Base-by-base conservation (phyloP, 2,113 vertebrate genomes). In the Climacteris rufus region DNA sequence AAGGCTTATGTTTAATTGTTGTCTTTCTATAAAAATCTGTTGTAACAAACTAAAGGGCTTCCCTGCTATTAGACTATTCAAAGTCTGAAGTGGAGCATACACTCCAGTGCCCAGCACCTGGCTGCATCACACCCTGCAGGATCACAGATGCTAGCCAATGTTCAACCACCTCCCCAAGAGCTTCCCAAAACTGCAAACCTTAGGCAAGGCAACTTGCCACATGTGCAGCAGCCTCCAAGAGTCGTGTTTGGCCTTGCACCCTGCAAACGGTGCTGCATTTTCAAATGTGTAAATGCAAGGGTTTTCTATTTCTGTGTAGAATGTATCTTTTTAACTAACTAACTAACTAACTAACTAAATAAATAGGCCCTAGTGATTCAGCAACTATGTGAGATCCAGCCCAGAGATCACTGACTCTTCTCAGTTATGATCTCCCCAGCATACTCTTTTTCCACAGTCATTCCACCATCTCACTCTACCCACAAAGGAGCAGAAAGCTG, bases 61-160 rank as follows among this genome's bases (percentile, higher is more conserved):
- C 15, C 19, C 35, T 44, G 31, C 66, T 53, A 54, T n/a, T 53
- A 60, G 18, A n/a, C 19, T 28, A 27, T 20, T 37, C n/a, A 25
- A 15, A 85, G 69, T 40, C 71, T 40, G 7, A 78, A 81, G 69
- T 6, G 27, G n/a, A 89, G 20, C 81, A 30, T 18, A 23, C 13
- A 4, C 27, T 59, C 42, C 64, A 31, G 28, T 2, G 35, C 44
- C 35, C 44, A 87, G 76, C n/a, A 68, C n/a, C 78, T 4, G n/a
- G 53, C 21, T 4, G 57, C 45, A 64, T 61, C 37, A 13, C 23
- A 24, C 28, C 47, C 50, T 42, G 39, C 25, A 60, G 17, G 31
- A 60, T 39, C 44, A 30, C 44, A 57, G 66, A 60, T 0, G 0
- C 28, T 13, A 57, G 28, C 31, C 19, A 1, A 7, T 3, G 5